Percentiles rank a stretch among this genome's conserved stretches.
These are phyloP conservation scores for Percopsis transmontana DNA, from an alignment of 2,113 vertebrate genomes.

Conservation along the genomic window DNA sequence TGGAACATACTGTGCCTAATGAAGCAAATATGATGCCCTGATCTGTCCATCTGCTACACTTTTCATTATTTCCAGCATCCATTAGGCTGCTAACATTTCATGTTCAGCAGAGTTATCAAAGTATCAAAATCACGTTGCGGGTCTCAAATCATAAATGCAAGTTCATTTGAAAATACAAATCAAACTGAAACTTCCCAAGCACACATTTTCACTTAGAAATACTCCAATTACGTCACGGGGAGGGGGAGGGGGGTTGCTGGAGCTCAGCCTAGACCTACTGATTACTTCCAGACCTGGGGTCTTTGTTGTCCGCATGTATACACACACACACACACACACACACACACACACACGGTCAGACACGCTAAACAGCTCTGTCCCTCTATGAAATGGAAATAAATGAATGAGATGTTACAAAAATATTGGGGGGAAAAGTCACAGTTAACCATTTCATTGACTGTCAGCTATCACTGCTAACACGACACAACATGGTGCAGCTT, in stretches of 20 bases:
- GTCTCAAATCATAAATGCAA: conserved; percentile 40
- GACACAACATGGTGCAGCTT: background rate
- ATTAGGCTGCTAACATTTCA: background rate
- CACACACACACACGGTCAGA: conserved; percentile 17
- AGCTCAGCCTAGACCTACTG: conserved; percentile 62
- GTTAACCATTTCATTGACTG: no score
- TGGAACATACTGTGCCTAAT: background rate
- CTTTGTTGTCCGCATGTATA: conserved; percentile 49
- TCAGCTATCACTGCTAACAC: no score
- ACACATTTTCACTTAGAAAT: conserved; percentile 41
- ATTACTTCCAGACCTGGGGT: conserved; percentile 79
- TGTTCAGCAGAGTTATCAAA: background rate
- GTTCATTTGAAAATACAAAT: conserved; percentile 37
- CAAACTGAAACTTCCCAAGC: conserved; percentile 35
- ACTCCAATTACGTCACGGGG: conserved; percentile 75
- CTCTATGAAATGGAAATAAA: background rate
- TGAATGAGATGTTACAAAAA: no score
- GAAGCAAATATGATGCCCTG: background rate
- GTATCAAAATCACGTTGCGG: background rate
- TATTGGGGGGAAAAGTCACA: background rate
- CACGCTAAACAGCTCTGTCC: conserved; percentile 1
- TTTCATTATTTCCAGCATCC: background rate
- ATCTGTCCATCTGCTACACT: background rate
- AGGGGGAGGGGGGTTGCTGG: conserved; percentile 65
- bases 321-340: conserved; percentile 15